Base-by-base conservation (phyloP, 2,113 vertebrate species). In the Chloropsis cyanopogon region DNA sequence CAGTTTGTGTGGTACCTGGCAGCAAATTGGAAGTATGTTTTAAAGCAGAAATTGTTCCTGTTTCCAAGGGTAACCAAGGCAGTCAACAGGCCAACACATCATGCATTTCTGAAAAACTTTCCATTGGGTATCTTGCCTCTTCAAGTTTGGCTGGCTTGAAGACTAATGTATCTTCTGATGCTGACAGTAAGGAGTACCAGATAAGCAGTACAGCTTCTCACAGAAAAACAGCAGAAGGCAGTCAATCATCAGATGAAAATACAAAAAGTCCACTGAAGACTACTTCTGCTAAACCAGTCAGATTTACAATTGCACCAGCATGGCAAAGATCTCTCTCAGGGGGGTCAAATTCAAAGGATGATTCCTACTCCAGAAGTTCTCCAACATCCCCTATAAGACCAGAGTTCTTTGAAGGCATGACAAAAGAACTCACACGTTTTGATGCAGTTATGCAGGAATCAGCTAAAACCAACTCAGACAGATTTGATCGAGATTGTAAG, bases 281-380 rank as follows among this genome's bases (percentile, higher is more conserved):
- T 59, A 6, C 61, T 82, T 44, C 88, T 93, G 85, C 88, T 31
- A 98, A 97, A 53, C 90, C 95, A 49, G 92, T 95, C 66, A 97
- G 96, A 47, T 98, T 98, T 93, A 98, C 98, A 28, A 86, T 97
- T 31, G 87, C 96, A 21, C 97, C 98, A 19, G 97, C 97, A 28
- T 98, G 98, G 98, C 98, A 98, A 96, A 97, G 97, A 41, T 97
- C 98, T 9, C 92, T 97, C n/a, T 97, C 97, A 15, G 96, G 91
- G 21, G 92, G 88, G 10, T 91, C 72, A 44, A 87, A 23, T 91
- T 86, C 76, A 21, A 94, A 97, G 47, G 89, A 98, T 68, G 88
- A 97, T 97, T 50, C 93, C 60, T 87, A 59, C 50, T 68, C 16
- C 46, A 95, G 90, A 83, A 95, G 54, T 65, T 95, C 91, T 50